These are phyloP conservation scores for Volucella inanis DNA, from an alignment of 2,888 invertebrate species.

Conservation along the genomic window DNA sequence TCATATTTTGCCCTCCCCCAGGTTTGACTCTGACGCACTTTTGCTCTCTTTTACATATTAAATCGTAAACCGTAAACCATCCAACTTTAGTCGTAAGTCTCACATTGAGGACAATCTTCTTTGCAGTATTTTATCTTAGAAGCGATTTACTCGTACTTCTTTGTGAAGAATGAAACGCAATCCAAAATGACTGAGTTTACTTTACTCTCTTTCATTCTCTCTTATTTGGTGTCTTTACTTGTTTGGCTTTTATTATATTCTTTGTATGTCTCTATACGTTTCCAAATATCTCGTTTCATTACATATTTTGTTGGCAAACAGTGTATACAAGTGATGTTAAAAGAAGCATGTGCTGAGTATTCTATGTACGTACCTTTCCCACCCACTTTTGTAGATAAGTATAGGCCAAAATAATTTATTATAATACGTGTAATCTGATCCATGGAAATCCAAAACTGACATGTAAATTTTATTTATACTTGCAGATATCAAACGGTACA, in stretches of 20 bases:
- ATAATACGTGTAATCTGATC: conserved; percentile 40
- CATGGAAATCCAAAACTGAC: conserved; percentile 25
- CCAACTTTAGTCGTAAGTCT: not conserved
- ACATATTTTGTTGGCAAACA: conserved; percentile 22
- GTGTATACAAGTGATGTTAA: conserved; percentile 49
- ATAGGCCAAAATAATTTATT: conserved; percentile 55
- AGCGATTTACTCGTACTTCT: conserved; percentile 47
- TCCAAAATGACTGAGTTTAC: conserved; percentile 54
- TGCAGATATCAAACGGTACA: conserved; percentile 40
- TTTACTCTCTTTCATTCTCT: not conserved
- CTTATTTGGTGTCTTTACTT: not conserved
- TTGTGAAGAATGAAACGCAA: conserved; percentile 27
- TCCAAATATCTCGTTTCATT: not conserved
- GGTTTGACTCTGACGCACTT: conserved; percentile 14
- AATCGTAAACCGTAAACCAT: not conserved
- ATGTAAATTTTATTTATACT: conserved; percentile 50
- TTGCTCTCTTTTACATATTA: conserved; percentile 19
- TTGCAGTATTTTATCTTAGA: conserved; percentile 55
- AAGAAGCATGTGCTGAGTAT: conserved; percentile 1
- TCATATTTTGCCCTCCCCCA: conserved; percentile 4
- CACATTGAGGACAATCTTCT: conserved; percentile 41
- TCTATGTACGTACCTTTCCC: not conserved
- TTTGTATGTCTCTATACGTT: not conserved
- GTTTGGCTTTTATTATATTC: not conserved
- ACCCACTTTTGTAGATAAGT: not conserved